These are phyloP conservation scores for Aleiodes testaceus DNA, from an alignment of 2,888 invertebrate species.

Conservation along the genomic window DNA sequence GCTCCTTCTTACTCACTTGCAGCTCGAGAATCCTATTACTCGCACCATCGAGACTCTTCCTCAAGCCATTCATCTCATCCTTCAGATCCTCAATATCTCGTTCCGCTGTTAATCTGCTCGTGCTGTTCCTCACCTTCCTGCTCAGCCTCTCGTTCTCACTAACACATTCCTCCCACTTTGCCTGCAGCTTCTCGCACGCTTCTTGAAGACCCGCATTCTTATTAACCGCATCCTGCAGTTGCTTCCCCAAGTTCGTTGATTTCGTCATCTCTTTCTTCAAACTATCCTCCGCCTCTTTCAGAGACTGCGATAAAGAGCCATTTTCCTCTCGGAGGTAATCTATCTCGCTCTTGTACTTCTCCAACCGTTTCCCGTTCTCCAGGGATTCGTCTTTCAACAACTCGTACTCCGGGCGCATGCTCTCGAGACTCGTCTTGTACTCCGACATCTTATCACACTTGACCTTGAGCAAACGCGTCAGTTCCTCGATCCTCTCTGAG, in stretches of 20 bases:
- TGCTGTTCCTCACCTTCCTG: slow-evolving; percentile 73
- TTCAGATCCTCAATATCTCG: slow-evolving; percentile 64
- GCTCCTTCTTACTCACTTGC: background rate
- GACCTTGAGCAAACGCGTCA: slow-evolving; percentile 60
- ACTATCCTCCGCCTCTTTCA: slow-evolving; percentile 57
- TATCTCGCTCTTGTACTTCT: slow-evolving; percentile 70
- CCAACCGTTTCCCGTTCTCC: slow-evolving; percentile 56
- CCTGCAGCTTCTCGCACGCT: slow-evolving; percentile 73
- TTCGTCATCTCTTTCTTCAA: slow-evolving; percentile 64
- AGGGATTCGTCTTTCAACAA: slow-evolving; percentile 58
- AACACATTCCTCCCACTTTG: slow-evolving; percentile 74
- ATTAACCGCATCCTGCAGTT: slow-evolving; percentile 70
- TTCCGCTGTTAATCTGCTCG: slow-evolving; percentile 70
- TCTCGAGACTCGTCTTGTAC: slow-evolving; percentile 66
- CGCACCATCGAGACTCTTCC: slow-evolving; percentile 67
- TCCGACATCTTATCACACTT: slow-evolving; percentile 70
- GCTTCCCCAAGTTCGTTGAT: slow-evolving; percentile 65
- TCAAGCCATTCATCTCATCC: slow-evolving; percentile 63
- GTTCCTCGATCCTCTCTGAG: slow-evolving; percentile 67
- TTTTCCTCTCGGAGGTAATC: slow-evolving; percentile 71
- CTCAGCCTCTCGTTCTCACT: slow-evolving; percentile 71
- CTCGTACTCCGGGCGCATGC: slow-evolving; percentile 62
- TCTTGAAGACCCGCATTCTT: slow-evolving; percentile 73
- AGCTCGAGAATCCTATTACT: slow-evolving; percentile 61
- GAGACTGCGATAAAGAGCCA: slow-evolving; percentile 56